These are phyloP conservation scores for Tubulanus polymorphus DNA, from an alignment of 2,888 invertebrate species.

Conservation along the genomic window DNA sequence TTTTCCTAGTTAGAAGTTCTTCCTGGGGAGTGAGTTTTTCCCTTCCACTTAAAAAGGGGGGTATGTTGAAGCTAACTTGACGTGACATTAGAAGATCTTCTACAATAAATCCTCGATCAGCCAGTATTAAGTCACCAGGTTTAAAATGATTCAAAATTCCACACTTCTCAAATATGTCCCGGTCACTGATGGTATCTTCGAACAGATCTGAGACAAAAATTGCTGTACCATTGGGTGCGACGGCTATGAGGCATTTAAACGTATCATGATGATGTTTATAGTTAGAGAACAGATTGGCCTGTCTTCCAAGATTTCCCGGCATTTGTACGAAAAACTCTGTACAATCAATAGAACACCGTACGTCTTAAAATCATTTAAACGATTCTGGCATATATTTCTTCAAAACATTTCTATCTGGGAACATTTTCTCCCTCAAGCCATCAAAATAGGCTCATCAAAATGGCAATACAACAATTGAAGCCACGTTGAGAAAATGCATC, in stretches of 20 bases:
- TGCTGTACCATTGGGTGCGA: conserved; percentile 9
- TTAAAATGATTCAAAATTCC: conserved; percentile 11
- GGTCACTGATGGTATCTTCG: conserved; percentile 13
- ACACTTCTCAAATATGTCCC: conserved; percentile 10
- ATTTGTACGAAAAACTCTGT: conserved; percentile 1
- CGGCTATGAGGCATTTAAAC: conserved; percentile 6
- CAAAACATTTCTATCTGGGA: not conserved
- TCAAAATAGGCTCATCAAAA: no score
- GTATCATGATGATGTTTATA: conserved; percentile 4
- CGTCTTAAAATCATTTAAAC: not conserved
- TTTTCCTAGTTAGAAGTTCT: conserved; percentile 8
- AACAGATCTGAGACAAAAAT: conserved; percentile 12
- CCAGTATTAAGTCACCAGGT: conserved; percentile 8
- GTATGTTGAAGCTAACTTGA: conserved; percentile 6
- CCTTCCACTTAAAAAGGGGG: conserved; percentile 8
- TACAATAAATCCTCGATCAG: conserved; percentile 13
- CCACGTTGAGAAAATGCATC: not conserved
- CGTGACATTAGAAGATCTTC: conserved; percentile 3
- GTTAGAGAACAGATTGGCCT: not conserved
- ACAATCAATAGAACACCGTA: not conserved
- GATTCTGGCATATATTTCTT: not conserved
- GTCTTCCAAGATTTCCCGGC: not conserved
- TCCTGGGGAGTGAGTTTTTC: conserved; percentile 10
- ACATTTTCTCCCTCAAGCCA: not conserved
- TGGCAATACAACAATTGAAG: not conserved